A percentile compares a stretch with the other conserved stretches of the same genome.
These are phyloP conservation scores for Itoplectis maculator DNA, from an alignment of 2,888 invertebrate species.

Conservation along the genomic window DNA sequence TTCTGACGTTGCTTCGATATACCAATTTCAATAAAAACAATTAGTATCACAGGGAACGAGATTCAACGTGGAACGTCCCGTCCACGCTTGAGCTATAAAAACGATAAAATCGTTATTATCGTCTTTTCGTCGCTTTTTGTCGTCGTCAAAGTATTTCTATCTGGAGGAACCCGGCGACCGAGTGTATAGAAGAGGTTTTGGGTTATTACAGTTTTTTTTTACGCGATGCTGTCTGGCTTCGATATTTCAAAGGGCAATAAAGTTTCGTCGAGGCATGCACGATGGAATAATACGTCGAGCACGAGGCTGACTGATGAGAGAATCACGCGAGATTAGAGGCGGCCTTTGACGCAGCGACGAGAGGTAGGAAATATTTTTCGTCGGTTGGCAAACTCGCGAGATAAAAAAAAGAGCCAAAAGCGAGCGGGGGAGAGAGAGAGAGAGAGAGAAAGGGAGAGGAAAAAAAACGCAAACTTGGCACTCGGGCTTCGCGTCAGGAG, in stretches of 20 bases:
- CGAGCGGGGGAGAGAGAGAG: neutral
- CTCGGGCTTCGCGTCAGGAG: constrained; percentile 66
- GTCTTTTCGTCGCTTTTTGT: constrained; percentile 1
- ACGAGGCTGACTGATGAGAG: constrained; percentile 42
- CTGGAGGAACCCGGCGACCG: neutral
- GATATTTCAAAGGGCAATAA: constrained; percentile 19
- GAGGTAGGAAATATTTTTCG: constrained; percentile 64
- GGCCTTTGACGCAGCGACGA: constrained; percentile 59
- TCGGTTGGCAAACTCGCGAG: constrained; percentile 63
- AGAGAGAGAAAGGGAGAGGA: too few relatives aligned
- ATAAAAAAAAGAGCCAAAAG: constrained; percentile 38
- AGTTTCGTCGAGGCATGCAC: constrained; percentile 14
- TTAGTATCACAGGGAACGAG: neutral
- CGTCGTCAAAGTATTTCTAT: constrained; percentile 2
- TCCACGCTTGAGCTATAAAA: neutral
- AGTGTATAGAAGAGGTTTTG: constrained; percentile 10
- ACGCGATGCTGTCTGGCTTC: constrained; percentile 7
- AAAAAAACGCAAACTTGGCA: constrained; percentile 57
- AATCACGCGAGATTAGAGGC: constrained; percentile 65
- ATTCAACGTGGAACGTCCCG: neutral
- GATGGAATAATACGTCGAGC: constrained; percentile 37
- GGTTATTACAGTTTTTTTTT: constrained; percentile 29
- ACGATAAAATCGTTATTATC: constrained; percentile 18
- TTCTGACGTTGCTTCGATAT: too few relatives aligned
- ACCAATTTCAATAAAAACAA: too few relatives aligned